Conservation (phyloP, 1,140 invertebrate species). For the Atopsyche davidsoni region DNA sequence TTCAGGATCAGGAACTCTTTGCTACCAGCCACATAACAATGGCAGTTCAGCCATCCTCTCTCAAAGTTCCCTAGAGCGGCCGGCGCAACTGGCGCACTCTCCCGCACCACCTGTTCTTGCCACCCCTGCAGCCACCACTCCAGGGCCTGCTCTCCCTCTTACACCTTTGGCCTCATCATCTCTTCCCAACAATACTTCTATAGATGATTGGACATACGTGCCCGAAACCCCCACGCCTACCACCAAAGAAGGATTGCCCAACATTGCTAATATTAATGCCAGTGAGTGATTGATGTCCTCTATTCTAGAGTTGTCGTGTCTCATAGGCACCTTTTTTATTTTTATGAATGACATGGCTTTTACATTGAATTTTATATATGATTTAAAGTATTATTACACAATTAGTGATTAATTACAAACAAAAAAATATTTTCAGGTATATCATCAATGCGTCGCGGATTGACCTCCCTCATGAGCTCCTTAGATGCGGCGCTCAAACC, state of each 20-base stretch:
- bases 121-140: neutral
- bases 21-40: constrained; percentile 34
- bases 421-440: constrained; percentile 51
- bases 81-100: constrained; percentile 15
- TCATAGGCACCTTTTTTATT: neutral
- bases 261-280: constrained; percentile 26
- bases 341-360: neutral
- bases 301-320: too few species aligned
- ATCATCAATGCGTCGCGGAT: constrained; percentile 71
- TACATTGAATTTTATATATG: too few species aligned
- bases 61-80: constrained; percentile 25
- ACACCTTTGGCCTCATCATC: neutral
- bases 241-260: constrained; percentile 19
- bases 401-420: neutral
- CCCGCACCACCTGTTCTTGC: too few species aligned
- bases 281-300: too few species aligned
- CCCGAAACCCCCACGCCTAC: neutral
- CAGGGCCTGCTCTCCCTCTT: neutral
- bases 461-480: constrained; percentile 72
- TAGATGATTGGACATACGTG: neutral
- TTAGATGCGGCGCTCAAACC: constrained; percentile 70
- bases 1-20: constrained; percentile 24
- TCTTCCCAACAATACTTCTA: neutral
- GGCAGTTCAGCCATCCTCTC: constrained; percentile 23
- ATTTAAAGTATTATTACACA: neutral